Conservation (phyloP, 1,140 invertebrate species). For the Tetranychus cinnabarinus region DNA sequence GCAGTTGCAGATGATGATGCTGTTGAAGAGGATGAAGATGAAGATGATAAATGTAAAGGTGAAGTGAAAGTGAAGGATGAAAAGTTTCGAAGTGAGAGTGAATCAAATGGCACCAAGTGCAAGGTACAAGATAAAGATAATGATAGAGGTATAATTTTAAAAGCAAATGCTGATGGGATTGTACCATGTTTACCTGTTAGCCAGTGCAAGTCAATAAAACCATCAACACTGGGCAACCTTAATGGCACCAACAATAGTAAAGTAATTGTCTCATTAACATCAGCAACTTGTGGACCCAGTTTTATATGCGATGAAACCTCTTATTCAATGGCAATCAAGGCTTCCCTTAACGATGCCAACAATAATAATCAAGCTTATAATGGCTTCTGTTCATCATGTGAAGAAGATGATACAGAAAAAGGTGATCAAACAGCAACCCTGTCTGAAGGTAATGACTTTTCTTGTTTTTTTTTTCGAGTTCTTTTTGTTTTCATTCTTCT, state of each 20-base stretch:
- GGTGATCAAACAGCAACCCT: neutral
- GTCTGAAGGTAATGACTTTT: neutral
- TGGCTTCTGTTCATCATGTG: constrained; percentile 12
- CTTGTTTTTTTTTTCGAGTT: too few relatives aligned
- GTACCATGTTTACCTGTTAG: too few relatives aligned
- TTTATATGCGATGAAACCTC: constrained; percentile 12
- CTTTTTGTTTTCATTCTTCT: neutral
- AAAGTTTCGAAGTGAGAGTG: neutral
- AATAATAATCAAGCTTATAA: constrained; percentile 1
- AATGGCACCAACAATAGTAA: too few relatives aligned
- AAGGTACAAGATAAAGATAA: too few relatives aligned
- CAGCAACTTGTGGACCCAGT: neutral
- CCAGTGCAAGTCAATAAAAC: too few relatives aligned
- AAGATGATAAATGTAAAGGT: neutral
- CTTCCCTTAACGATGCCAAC: neutral
- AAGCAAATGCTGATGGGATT: too few relatives aligned
- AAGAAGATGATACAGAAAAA: constrained; percentile 9
- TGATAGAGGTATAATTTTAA: too few relatives aligned
- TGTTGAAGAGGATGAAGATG: neutral
- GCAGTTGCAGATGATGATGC: neutral
- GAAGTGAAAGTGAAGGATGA: neutral
- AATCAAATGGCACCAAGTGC: neutral
- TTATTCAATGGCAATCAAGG: constrained; percentile 14
- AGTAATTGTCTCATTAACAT: neutral
- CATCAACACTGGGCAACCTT: too few relatives aligned